These are phyloP conservation scores for Numida meleagris DNA, from an alignment of 2,113 vertebrate species.

Conservation along the genomic window DNA sequence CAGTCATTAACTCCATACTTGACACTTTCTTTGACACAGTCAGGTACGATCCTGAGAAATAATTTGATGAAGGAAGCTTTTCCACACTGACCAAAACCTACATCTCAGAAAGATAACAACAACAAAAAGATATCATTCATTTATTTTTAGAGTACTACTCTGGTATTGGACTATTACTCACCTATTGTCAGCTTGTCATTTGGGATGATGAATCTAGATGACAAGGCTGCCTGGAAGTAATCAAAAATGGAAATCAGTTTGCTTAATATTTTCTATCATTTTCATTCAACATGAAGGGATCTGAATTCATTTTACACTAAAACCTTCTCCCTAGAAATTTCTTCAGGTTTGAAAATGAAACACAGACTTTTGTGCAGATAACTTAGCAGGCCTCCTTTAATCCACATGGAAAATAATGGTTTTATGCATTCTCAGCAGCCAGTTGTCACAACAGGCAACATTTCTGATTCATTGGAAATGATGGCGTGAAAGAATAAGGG, in stretches of 20 bases:
- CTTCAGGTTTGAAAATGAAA: neutral
- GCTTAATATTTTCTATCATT: neutral
- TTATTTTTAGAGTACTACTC: neutral
- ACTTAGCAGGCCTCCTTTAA: neutral
- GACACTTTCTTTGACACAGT: neutral
- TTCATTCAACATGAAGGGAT: rapidly evolving
- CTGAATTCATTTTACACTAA: neutral
- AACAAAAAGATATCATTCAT: neutral
- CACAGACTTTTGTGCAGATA: neutral
- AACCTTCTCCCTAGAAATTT: neutral
- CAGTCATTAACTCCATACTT: neutral
- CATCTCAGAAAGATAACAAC: neutral
- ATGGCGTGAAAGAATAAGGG: neutral
- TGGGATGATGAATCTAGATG: neutral
- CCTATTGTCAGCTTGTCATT: neutral
- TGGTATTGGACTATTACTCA: neutral
- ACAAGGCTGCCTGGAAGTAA: neutral
- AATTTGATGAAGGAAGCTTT: neutral
- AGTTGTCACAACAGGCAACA: neutral
- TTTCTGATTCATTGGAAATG: neutral
- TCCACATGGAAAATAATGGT: neutral
- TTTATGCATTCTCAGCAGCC: neutral
- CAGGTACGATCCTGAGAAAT: neutral
- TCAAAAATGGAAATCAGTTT: neutral
- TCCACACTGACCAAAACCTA: neutral